A percentile compares a stretch with the other conserved stretches of the same genome.
Conservation (phyloP, 1,140 invertebrate genomes). For the Heterodera schachtii region DNA sequence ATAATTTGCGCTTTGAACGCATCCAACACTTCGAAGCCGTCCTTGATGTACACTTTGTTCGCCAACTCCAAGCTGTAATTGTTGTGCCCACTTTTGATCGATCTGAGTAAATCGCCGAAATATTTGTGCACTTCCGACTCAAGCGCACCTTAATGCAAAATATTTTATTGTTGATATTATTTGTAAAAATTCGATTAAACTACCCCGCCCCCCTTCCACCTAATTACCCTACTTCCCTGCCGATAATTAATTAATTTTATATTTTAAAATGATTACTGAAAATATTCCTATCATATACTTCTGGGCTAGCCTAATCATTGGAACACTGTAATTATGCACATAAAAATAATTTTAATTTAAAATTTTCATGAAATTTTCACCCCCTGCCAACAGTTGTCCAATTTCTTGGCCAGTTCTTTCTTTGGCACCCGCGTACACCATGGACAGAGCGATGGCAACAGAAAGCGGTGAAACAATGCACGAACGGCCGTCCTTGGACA, state of each 20-base stretch:
- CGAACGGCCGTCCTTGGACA: not conserved
- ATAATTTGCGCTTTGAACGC: conserved; percentile 1
- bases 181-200: not conserved
- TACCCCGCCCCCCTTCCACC: too few species aligned
- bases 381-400: conserved; percentile 15
- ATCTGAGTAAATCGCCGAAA: conserved; percentile 3
- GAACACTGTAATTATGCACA: too few species aligned
- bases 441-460: conserved; percentile 28
- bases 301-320: too few species aligned
- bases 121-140: conserved; percentile 19
- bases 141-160: not conserved
- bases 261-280: too few species aligned
- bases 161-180: too few species aligned
- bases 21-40: conserved; percentile 6
- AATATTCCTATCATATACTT: too few species aligned
- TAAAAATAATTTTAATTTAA: too few species aligned
- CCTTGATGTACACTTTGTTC: conserved; percentile 15
- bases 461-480: not conserved
- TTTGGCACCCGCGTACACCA: not conserved
- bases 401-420: conserved; percentile 19
- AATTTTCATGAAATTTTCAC: not conserved
- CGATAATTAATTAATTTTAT: too few species aligned
- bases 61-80: conserved; percentile 28
- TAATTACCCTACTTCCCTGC: too few species aligned
- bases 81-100: not conserved